Conservation (phyloP, 2,797 vertebrate genomes). For the Characodon lateralis region DNA sequence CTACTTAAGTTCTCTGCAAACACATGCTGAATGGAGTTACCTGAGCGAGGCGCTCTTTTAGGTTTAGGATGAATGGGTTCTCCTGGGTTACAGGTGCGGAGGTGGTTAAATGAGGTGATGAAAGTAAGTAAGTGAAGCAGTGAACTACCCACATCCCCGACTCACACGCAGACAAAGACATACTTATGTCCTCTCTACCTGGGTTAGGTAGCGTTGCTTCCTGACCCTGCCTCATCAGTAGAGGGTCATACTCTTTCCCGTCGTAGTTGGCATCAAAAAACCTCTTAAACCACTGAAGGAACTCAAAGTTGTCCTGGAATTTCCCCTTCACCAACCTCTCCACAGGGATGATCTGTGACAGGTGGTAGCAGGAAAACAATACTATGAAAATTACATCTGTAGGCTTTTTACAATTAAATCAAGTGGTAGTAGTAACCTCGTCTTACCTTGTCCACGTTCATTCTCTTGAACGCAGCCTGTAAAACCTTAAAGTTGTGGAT, state of each 20-base stretch:
- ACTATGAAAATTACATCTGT: not conserved
- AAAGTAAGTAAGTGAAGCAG: conserved; percentile 38
- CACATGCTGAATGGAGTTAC: conserved; percentile 76
- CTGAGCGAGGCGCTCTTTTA: conserved; percentile 88
- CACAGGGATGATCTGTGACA: conserved; percentile 91
- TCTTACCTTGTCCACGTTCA: conserved; percentile 93
- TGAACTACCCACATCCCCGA: conserved; percentile 7
- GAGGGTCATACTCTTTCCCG: conserved; percentile 94
- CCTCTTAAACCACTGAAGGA: conserved; percentile 98
- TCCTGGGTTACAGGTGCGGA: conserved; percentile 76
- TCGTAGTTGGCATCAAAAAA: conserved; percentile 98
- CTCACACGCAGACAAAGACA: not conserved
- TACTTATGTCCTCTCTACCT: conserved; percentile 63
- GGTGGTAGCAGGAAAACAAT: not conserved
- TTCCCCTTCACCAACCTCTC: conserved; percentile 94
- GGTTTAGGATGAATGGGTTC: conserved; percentile 89
- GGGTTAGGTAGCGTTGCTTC: conserved; percentile 86
- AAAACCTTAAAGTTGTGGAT: conserved; percentile 98
- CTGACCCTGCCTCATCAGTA: conserved; percentile 89
- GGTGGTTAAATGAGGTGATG: conserved; percentile 57
- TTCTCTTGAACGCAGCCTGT: conserved; percentile 95
- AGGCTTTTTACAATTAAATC: not conserved
- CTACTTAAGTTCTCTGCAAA: conserved; percentile 5
- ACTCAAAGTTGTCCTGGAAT: conserved; percentile 99
- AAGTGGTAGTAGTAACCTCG: not conserved